Evolutionary conservation across 2,888 invertebrate genomes (phyloP), one percentile per base, ranked within the genome.

Genomic region (Pseudococcus viburni): DNA sequence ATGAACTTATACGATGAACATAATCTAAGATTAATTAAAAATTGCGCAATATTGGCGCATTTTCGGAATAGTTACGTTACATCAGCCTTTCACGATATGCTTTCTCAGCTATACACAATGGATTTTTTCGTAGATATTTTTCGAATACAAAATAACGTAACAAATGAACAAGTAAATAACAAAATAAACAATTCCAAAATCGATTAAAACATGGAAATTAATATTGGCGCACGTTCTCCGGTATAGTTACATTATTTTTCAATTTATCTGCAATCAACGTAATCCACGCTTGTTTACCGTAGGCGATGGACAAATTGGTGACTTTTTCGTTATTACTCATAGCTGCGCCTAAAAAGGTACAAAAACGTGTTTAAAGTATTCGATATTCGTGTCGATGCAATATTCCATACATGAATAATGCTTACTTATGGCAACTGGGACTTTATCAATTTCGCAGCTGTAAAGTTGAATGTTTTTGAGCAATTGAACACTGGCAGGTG

Each of bases 401-500:
- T 33, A 33, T 2, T 33, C 26, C 1, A 3, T 33, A 33, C n/a
- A 33, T 33, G 26, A 33, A 33, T 2, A 33, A 59, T 7, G 84
- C 89, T 88, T 89, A 90, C 90, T 91, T 0, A 92, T 91, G 73
- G 92, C 91, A 33, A 90, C 90, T 0, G 91, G 91, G 12, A 92
- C 89, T 48, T 89, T 89, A 3, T 89, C 89, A 0, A 89, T 88
- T 11, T 90, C 89, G 48, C 89, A 89, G 19, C 90, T 90, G 88
- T 90, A 90, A 84, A 90, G 89, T 0, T 90, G 88, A n/a, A 89
- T 39, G 17, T 85, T 19, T 15, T 91, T 90, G 0, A 90, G 90
- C 2, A 92, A 89, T 5, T 90, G 89, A 64, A 92, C 90, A 46
- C 92, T 92, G 68, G 91, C 90, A 33, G 90, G 90, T 17, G 90